phyloP scores from a whole-genome alignment of 2,797 vertebrate species.

The Enteromius paludinosus region DNA sequence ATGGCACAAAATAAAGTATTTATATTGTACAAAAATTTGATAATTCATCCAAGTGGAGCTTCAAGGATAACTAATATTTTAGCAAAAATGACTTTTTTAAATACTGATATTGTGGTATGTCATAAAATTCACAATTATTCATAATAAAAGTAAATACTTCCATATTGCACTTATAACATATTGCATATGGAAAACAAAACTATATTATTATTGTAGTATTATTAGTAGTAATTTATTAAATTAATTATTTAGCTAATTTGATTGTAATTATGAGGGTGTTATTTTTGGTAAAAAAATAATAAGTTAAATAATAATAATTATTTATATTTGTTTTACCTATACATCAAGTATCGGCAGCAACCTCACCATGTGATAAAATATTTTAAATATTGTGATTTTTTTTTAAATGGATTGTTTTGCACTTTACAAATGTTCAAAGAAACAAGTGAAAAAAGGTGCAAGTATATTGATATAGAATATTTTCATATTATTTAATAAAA shows the following conservation, averaged over 20 bases:
- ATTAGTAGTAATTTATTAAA: background rate
- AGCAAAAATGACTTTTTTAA: background rate
- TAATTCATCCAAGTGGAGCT: background rate
- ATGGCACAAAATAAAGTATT: background rate
- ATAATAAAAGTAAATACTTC: background rate
- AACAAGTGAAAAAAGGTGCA: background rate
- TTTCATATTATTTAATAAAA: background rate
- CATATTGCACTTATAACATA: too few species aligned
- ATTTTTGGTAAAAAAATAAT: background rate
- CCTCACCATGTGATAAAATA: background rate
- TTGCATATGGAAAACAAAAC: background rate
- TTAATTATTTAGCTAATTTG: too few species aligned
- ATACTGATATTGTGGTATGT: too few species aligned
- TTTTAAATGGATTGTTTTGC: background rate
- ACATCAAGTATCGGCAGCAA: background rate
- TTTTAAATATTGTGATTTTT: background rate
- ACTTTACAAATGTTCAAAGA: background rate
- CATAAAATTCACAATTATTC: too few species aligned
- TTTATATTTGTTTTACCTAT: too few species aligned
- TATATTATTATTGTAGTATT: background rate
- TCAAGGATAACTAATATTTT: background rate
- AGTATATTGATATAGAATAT: background rate
- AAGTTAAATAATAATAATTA: too few species aligned
- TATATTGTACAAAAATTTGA: background rate
- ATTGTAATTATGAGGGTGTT: background rate